Evolutionary conservation across 2,113 vertebrate species (phyloP), one percentile per base, ranked within the genome.

Genomic region (Oxyruncus cristatus): DNA sequence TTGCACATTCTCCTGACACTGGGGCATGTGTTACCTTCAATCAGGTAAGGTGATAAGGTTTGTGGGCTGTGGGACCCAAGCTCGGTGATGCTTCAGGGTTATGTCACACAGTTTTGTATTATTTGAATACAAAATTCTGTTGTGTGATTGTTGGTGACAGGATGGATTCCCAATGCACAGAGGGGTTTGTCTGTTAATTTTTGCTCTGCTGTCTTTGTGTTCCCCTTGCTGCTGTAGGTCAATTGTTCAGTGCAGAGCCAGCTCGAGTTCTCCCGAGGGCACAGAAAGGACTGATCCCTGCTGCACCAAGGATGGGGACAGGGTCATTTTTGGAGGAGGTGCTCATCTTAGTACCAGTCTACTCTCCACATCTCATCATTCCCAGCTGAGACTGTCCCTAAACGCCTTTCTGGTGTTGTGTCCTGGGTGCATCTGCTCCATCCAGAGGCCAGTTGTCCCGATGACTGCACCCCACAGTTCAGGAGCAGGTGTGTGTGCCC

Each of bases 401-500:
- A 32, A 44, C 21, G 41, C 47, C 49, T 22, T 42, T 63, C 32
- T 56, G 32, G 24, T 14, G 20, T 14, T 28, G 14, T 27, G 46
- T 46, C 14, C 56, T 5, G 0, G 15, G 24, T 41, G 46, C 3
- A 1, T n/a, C n/a, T 11, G 16, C 67, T 73, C 37, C 28, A 12
- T 58, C 16, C 66, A 7, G 49, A 42, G 35, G 27, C 23, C 3
- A 0, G 14, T 33, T 33, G 30, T 11, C 23, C 27, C 39, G 17
- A 3, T 1, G 16, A 9, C 30, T 21, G 46, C 28, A 8, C 32
- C 1, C 0, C 6, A 3, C 35, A 10, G 50, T 35, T 59, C 50
- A 10, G 35, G 22, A 32, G 23, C 56, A n/a, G 24, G 44, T n/a
- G 33, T 0, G 27, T 6, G 2, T 35, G 28, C 16, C 49, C 30